A percentile compares a stretch with the other conserved stretches of the same genome.
Conservation (phyloP, 2,797 vertebrate genomes). For the Cossypha dichroa region DNA sequence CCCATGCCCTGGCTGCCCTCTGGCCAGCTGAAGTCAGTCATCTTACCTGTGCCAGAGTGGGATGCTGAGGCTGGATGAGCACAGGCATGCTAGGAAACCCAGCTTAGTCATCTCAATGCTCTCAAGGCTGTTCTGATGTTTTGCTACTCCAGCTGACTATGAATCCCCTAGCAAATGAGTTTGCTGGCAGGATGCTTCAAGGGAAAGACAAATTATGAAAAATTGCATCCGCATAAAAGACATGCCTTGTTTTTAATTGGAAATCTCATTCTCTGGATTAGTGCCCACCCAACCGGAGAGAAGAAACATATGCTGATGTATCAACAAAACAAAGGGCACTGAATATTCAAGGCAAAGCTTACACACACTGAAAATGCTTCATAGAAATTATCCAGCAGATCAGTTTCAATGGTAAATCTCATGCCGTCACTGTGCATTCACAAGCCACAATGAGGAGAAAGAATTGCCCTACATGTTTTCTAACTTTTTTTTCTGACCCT, state of each 20-base stretch:
- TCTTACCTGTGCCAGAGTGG: not conserved
- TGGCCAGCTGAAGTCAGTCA: not conserved
- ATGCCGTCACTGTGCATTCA: not conserved
- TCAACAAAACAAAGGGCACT: slow-evolving; percentile 48
- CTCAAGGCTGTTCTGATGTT: slow-evolving; percentile 25
- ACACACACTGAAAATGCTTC: not conserved
- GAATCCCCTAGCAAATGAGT: slow-evolving; percentile 8
- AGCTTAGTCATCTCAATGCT: not conserved
- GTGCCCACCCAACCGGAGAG: slow-evolving; percentile 38
- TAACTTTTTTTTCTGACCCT: not conserved
- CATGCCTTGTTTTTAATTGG: slow-evolving; percentile 30
- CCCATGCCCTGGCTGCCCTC: not conserved
- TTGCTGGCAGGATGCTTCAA: slow-evolving; percentile 32
- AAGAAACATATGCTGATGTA: slow-evolving; percentile 46
- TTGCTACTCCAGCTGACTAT: slow-evolving; percentile 8
- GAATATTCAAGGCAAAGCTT: slow-evolving; percentile 46
- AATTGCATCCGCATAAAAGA: not conserved
- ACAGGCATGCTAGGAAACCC: not conserved
- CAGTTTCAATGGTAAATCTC: not conserved
- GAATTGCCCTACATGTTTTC: not conserved
- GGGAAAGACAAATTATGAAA: not conserved
- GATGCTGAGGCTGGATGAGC: not conserved
- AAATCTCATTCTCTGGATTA: slow-evolving; percentile 52
- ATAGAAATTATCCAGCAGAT: not conserved
- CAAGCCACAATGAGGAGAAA: not conserved